Percentiles rank a stretch among this genome's conserved stretches.
Evolutionary conservation across 1,140 invertebrate genomes (phyloP).

Genomic region (Mya arenaria): DNA sequence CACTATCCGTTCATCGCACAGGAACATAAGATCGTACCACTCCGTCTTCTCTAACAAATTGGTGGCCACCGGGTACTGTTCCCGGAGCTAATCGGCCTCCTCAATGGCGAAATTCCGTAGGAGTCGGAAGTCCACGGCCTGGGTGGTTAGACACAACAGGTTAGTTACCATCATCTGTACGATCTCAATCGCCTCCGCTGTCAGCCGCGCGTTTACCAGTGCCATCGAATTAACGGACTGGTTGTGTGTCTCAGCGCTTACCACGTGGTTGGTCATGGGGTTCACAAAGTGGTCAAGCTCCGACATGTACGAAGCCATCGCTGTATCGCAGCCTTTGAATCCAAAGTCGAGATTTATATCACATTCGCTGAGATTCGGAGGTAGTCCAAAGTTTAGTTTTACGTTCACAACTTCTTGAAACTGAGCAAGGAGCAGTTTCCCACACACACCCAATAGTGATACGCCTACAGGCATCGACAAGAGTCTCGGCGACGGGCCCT

Average conservation of each 20-base stretch:
- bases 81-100: background rate
- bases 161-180: conserved; percentile 47
- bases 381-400: conserved; percentile 35
- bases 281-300: conserved; percentile 47
- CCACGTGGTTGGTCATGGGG: conserved; percentile 48
- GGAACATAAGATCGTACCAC: conserved; percentile 42
- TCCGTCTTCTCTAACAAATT: background rate
- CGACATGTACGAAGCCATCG: conserved; percentile 49
- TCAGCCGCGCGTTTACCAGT: conserved; percentile 26
- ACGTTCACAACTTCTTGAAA: conserved; percentile 40
- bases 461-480: too few relatives aligned
- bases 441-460: conserved; percentile 31
- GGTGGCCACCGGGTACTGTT: background rate
- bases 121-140: conserved; percentile 43
- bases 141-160: conserved; percentile 8
- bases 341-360: conserved; percentile 38
- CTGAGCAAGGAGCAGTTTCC: conserved; percentile 44
- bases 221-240: conserved; percentile 49
- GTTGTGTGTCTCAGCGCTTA: conserved; percentile 46
- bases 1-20: background rate
- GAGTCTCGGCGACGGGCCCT: too few relatives aligned
- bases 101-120: conserved; percentile 20
- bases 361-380: conserved; percentile 38
- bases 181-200: conserved; percentile 36
- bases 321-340: conserved; percentile 43